phyloP scores from a whole-genome alignment of 2,797 vertebrate species.

The Cirrhinus molitorella region DNA sequence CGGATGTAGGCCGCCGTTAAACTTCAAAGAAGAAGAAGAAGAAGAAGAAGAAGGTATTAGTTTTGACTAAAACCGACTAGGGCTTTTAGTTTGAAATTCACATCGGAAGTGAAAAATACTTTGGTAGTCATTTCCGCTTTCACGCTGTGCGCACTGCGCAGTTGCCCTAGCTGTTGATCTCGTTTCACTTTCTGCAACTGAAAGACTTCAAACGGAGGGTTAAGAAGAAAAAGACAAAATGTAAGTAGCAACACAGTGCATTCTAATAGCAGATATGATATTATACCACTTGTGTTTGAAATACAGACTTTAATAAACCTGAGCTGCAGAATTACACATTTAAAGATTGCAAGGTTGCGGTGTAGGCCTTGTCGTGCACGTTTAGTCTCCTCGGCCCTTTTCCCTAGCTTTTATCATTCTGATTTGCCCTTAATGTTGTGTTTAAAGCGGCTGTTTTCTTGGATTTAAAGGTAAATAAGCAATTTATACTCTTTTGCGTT shows the following conservation, averaged over 20 bases:
- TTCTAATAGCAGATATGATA: neutral
- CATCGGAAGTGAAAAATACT: neutral
- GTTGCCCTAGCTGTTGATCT: neutral
- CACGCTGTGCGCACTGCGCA: neutral
- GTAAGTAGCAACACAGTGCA: neutral
- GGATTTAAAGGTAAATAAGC: neutral
- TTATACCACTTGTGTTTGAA: neutral
- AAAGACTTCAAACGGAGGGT: neutral
- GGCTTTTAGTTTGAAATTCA: conserved; percentile 23
- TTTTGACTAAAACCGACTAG: neutral
- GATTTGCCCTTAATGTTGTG: neutral
- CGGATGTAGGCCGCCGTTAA: too few relatives aligned
- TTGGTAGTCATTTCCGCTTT: neutral
- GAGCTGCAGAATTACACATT: neutral
- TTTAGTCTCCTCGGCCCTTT: neutral
- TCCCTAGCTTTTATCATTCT: neutral
- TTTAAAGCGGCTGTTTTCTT: neutral
- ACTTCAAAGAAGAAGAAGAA: too few relatives aligned
- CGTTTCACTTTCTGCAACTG: neutral
- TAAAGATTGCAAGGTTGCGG: neutral
- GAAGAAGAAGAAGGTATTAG: too few relatives aligned
- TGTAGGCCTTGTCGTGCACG: neutral
- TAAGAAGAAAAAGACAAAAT: neutral
- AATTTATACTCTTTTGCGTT: neutral
- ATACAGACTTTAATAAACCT: too few relatives aligned